These are phyloP conservation scores for Actinemys pallida DNA, from an alignment of 2,113 vertebrate genomes.

Conservation along the genomic window DNA sequence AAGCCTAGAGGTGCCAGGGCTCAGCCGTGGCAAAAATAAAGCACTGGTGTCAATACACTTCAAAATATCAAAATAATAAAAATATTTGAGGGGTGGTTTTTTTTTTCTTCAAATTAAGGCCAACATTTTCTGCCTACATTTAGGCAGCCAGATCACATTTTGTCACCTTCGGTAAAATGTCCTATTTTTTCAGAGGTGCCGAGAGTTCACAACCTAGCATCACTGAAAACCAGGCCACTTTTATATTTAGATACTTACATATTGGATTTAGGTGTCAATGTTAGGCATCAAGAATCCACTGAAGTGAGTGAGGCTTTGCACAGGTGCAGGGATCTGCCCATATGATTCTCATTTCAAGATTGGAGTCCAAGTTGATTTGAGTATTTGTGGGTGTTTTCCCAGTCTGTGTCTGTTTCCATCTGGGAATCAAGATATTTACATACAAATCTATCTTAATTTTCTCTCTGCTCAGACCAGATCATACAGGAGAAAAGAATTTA, in stretches of 20 bases:
- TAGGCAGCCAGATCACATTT: background rate
- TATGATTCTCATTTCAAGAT: background rate
- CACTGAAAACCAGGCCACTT: background rate
- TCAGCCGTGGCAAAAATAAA: background rate
- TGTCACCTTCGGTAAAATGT: background rate
- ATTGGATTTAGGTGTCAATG: background rate
- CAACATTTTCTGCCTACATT: rapidly evolving
- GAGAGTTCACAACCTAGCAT: background rate
- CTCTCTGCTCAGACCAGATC: background rate
- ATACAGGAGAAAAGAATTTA: background rate
- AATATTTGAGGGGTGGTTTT: background rate
- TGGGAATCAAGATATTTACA: background rate
- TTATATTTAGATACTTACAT: background rate
- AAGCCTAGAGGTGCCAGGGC: background rate
- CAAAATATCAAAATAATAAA: background rate
- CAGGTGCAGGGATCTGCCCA: rapidly evolving
- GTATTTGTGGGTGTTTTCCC: background rate
- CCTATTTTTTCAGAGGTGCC: background rate
- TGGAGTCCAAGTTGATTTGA: background rate
- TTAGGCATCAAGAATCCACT: background rate
- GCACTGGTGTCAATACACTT: background rate
- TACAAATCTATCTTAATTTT: background rate
- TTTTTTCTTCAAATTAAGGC: background rate
- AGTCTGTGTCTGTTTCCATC: background rate
- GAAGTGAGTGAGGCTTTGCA: background rate